These are phyloP conservation scores for Phyllostomus hastatus DNA, from an alignment of 2,113 vertebrate species.

Conservation along the genomic window DNA sequence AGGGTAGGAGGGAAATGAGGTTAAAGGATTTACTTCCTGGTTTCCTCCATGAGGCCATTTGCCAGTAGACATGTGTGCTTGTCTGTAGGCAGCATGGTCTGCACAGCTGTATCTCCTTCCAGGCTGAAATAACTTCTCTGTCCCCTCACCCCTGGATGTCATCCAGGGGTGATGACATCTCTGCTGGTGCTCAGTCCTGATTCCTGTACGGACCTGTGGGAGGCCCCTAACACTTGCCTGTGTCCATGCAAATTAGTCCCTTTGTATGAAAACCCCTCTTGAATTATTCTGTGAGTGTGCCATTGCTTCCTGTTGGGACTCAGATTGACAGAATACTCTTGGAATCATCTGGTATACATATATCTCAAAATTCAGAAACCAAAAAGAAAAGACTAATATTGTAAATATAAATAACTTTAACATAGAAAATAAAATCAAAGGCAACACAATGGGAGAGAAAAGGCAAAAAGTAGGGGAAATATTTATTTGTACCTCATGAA, in stretches of 20 bases:
- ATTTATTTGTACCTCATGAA: not conserved
- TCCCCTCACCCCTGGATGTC: too few species aligned
- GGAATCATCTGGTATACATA: not conserved
- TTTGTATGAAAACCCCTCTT: not conserved
- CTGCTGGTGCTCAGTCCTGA: not conserved
- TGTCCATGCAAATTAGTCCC: not conserved
- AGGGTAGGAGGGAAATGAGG: rapidly evolving
- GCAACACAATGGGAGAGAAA: not conserved
- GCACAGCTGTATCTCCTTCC: not conserved
- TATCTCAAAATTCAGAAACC: not conserved
- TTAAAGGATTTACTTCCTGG: not conserved
- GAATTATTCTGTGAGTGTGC: not conserved
- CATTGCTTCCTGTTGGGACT: not conserved
- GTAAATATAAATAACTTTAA: not conserved
- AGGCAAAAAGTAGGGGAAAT: not conserved
- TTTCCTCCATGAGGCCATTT: not conserved
- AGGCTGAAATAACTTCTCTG: too few species aligned
- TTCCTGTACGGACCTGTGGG: not conserved
- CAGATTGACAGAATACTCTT: not conserved
- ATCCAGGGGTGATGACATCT: not conserved
- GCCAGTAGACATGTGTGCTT: rapidly evolving
- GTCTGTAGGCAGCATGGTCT: not conserved
- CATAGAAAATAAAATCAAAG: slow-evolving; percentile 7
- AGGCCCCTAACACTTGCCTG: not conserved
- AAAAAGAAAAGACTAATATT: not conserved